A percentile compares a stretch with the other conserved stretches of the same genome.
These are phyloP conservation scores for Pseudorhombus dupliciocellatus DNA, from an alignment of 2,113 vertebrate genomes.

Conservation along the genomic window DNA sequence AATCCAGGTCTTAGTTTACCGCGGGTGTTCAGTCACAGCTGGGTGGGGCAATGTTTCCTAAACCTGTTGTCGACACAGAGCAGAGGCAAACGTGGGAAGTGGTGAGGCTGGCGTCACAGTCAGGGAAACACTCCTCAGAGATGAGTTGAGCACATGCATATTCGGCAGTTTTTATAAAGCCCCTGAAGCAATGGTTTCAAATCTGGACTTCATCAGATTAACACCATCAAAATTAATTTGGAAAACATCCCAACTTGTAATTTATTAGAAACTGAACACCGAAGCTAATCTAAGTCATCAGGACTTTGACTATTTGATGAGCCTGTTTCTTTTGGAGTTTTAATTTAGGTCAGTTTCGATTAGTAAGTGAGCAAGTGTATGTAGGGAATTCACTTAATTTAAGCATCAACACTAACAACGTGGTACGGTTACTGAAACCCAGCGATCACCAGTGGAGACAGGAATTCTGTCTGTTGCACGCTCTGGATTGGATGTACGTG, in stretches of 20 bases:
- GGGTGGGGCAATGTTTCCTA: slow-evolving; percentile 60
- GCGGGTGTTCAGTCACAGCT: slow-evolving; percentile 83
- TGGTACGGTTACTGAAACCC: not conserved
- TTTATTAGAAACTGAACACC: too few species aligned
- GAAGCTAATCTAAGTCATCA: too few species aligned
- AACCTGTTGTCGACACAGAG: slow-evolving; percentile 62
- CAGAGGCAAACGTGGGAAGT: slow-evolving; percentile 26
- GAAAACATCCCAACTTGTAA: too few species aligned
- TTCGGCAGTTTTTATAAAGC: too few species aligned
- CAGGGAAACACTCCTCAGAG: not conserved
- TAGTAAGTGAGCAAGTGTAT: too few species aligned
- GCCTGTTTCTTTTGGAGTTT: too few species aligned
- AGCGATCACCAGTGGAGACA: not conserved
- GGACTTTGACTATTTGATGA: too few species aligned
- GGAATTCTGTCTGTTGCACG: not conserved
- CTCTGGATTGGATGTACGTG: not conserved
- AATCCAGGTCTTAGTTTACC: slow-evolving; percentile 80
- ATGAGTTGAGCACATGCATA: too few species aligned
- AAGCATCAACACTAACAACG: not conserved
- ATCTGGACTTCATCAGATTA: not conserved
- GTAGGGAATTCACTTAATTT: too few species aligned
- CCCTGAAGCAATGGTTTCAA: not conserved
- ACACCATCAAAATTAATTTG: too few species aligned
- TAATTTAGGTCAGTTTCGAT: too few species aligned
- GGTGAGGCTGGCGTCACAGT: not conserved